Conservation (phyloP, 2,888 invertebrate species). For the Scaptomyza reducta region DNA sequence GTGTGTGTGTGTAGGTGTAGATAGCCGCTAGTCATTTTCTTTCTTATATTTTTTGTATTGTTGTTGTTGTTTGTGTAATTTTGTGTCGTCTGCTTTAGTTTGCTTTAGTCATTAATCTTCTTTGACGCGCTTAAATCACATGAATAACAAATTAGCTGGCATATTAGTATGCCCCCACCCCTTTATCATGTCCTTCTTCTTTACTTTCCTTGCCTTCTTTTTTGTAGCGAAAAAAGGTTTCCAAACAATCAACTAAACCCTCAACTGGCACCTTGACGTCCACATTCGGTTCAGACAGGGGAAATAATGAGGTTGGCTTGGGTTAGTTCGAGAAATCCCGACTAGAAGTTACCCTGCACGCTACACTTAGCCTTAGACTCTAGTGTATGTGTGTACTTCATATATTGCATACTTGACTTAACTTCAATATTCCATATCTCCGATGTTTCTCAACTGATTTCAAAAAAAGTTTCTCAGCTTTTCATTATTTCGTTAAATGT, state of each 20-base stretch:
- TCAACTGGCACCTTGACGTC: slow-evolving; percentile 2
- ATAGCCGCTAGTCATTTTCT: slow-evolving; percentile 32
- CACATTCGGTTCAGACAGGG: background rate
- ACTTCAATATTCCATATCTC: too few species aligned
- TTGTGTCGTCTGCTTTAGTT: slow-evolving; percentile 54
- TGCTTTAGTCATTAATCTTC: slow-evolving; percentile 79
- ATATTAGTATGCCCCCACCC: slow-evolving; percentile 64
- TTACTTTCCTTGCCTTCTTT: background rate
- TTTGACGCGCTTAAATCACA: slow-evolving; percentile 82
- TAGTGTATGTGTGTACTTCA: too few species aligned
- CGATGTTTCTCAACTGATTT: too few species aligned
- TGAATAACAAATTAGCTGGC: slow-evolving; percentile 82
- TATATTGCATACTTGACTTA: too few species aligned
- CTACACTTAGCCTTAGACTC: too few species aligned
- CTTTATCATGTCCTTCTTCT: background rate
- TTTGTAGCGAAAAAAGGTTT: slow-evolving; percentile 27
- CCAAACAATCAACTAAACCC: slow-evolving; percentile 18
- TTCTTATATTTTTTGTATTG: slow-evolving; percentile 3
- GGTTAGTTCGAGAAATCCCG: too few species aligned
- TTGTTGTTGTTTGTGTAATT: slow-evolving; percentile 8
- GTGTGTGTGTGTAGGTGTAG: slow-evolving; percentile 16
- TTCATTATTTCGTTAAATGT: too few species aligned
- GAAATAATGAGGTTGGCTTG: too few species aligned
- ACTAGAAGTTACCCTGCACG: too few species aligned
- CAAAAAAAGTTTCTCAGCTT: too few species aligned